Conservation (phyloP, 2,797 vertebrate species). For the Sarcophilus harrisii region DNA sequence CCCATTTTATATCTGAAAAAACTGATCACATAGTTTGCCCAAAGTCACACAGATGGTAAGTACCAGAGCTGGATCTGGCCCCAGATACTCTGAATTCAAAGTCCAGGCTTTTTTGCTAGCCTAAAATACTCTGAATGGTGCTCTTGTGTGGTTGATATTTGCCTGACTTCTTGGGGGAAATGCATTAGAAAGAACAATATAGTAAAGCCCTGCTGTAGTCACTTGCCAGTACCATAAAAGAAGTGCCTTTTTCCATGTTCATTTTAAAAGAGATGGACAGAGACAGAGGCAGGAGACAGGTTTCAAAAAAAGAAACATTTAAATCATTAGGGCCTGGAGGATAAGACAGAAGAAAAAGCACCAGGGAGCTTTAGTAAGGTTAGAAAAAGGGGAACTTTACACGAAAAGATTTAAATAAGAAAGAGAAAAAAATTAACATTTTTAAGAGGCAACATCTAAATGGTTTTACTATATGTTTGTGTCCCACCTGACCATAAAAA, state of each 20-base stretch:
- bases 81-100: background rate
- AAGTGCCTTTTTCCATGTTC: background rate
- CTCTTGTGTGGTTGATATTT: background rate
- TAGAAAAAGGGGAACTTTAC: background rate
- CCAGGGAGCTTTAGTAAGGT: background rate
- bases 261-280: background rate
- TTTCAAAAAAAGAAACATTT: background rate
- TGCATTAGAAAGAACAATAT: background rate
- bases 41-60: background rate
- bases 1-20: background rate
- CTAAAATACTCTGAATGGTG: background rate
- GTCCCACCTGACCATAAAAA: background rate
- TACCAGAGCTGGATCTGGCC: background rate
- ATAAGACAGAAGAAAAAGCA: background rate
- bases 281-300: background rate
- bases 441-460: slow-evolving; percentile 27
- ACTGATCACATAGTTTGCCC: background rate
- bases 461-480: background rate
- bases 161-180: background rate
- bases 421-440: slow-evolving; percentile 20
- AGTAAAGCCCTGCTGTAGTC: background rate
- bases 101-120: background rate
- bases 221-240: background rate
- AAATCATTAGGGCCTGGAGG: background rate
- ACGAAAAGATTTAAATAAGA: slow-evolving; percentile 31